A percentile compares a stretch with the other conserved stretches of the same genome.
Conservation (phyloP, 2,113 vertebrate species). For the Diadophis punctatus region DNA sequence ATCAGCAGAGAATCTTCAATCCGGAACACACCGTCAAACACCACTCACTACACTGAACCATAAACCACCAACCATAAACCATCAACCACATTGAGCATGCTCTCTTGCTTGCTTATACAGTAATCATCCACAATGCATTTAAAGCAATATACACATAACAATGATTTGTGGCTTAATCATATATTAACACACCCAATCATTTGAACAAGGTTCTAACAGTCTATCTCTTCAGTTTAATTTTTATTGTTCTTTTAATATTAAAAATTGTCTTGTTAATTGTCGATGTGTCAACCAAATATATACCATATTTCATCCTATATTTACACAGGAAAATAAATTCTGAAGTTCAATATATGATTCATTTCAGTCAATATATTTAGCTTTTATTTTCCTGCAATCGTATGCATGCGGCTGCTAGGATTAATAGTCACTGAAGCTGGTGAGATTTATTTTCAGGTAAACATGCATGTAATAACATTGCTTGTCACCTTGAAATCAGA, state of each 20-base stretch:
- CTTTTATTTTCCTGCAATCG: not conserved
- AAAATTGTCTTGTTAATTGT: not conserved
- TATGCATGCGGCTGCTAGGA: not conserved
- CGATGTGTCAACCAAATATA: not conserved
- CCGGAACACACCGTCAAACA: too few relatives aligned
- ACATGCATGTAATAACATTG: not conserved
- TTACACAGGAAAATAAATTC: not conserved
- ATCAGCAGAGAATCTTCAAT: too few relatives aligned
- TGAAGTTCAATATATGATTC: not conserved
- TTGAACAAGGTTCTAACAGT: too few relatives aligned
- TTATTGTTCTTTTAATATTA: not conserved
- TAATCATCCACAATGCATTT: too few relatives aligned
- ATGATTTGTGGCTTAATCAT: too few relatives aligned
- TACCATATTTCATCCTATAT: not conserved
- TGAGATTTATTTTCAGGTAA: not conserved
- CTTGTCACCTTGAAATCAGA: not conserved
- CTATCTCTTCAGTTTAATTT: not conserved
- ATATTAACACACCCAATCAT: too few relatives aligned
- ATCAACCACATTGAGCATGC: too few relatives aligned
- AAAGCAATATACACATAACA: too few relatives aligned
- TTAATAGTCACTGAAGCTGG: not conserved
- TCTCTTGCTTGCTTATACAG: too few relatives aligned
- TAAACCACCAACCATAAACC: too few relatives aligned
- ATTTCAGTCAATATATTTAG: not conserved
- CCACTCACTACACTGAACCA: too few relatives aligned